Percentiles rank a stretch among this genome's conserved stretches.
These are phyloP conservation scores for Philhelius pedissequus DNA, from an alignment of 2,888 invertebrate species.

Conservation along the genomic window DNA sequence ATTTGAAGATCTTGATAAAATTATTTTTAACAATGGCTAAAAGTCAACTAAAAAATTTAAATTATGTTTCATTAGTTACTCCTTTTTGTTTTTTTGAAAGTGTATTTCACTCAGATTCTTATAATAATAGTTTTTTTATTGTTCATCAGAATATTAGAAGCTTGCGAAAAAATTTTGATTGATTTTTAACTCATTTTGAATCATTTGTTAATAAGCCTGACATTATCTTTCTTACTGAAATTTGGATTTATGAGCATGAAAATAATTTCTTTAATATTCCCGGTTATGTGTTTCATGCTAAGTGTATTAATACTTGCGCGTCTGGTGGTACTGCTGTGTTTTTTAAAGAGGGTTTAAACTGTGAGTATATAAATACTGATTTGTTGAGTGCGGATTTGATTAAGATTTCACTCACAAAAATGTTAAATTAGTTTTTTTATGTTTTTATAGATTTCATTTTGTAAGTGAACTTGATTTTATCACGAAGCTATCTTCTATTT, in stretches of 20 bases:
- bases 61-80: neutral
- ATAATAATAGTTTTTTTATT: neutral
- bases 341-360: neutral
- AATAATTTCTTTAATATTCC: neutral
- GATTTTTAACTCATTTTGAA: neutral
- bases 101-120: neutral
- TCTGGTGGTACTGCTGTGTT: constrained; percentile 6
- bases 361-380: neutral
- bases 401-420: neutral
- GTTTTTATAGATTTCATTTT: neutral
- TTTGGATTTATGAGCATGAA: constrained; percentile 6
- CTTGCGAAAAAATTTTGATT: neutral
- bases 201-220: constrained; percentile 16
- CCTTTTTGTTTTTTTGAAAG: neutral
- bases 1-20: neutral
- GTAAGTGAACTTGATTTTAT: neutral
- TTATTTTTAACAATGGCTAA: neutral
- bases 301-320: neutral
- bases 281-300: neutral
- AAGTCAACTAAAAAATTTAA: neutral
- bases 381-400: neutral
- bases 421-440: neutral
- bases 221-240: constrained; percentile 3
- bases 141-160: neutral
- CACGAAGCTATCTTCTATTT: neutral